Conservation (phyloP, 2,113 vertebrate genomes). For the Hippocampus mohnikei region DNA sequence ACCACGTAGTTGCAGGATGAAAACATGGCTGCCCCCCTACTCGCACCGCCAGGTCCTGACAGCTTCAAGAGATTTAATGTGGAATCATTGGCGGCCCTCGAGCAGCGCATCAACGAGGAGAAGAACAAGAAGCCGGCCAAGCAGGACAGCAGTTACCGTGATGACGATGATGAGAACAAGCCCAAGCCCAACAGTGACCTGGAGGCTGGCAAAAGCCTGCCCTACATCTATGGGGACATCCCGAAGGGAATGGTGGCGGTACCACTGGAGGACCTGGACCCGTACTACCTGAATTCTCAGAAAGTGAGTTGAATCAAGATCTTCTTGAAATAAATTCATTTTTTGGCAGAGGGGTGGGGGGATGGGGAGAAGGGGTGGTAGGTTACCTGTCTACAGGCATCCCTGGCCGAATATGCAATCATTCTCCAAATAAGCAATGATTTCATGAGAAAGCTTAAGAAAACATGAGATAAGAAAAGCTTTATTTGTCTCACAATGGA, state of each 20-base stretch:
- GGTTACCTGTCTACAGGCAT: too few species aligned
- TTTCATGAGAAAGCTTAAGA: too few species aligned
- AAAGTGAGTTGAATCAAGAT: constrained; percentile 83
- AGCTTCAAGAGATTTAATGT: constrained; percentile 92
- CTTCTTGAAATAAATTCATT: too few species aligned
- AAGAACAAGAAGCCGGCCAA: constrained; percentile 93
- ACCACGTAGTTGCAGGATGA: constrained; percentile 96
- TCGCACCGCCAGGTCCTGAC: constrained; percentile 96
- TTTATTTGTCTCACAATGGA: too few species aligned
- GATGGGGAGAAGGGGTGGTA: too few species aligned
- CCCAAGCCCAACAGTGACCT: constrained; percentile 94
- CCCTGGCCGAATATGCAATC: too few species aligned
- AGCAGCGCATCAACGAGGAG: constrained; percentile 88
- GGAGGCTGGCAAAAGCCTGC: constrained; percentile 93
- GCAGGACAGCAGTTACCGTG: constrained; percentile 94
- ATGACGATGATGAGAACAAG: constrained; percentile 92
- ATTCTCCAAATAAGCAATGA: too few species aligned
- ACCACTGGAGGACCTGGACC: constrained; percentile 97
- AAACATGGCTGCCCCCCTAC: constrained; percentile 97
- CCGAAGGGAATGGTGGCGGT: constrained; percentile 84
- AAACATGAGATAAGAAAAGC: too few species aligned
- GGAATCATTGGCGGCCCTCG: constrained; percentile 91
- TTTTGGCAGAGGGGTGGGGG: too few species aligned
- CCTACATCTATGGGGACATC: constrained; percentile 97
- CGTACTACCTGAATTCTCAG: constrained; percentile 88